Conservation (phyloP, 2,113 vertebrate species). For the Neolamprologus fasciatus region DNA sequence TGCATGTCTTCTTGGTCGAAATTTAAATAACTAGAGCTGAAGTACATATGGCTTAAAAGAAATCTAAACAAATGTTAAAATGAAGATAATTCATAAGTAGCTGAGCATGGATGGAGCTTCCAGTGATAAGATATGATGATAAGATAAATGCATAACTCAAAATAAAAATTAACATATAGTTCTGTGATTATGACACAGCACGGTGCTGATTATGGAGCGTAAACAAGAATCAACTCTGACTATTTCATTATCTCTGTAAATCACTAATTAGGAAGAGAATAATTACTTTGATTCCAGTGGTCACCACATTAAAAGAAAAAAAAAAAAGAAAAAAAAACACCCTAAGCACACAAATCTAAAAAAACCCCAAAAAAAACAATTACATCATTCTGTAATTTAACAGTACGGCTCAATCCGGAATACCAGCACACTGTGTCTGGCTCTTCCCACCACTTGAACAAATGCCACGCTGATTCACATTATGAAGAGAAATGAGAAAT, state of each 20-base stretch:
- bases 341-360: neutral
- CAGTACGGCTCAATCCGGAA: fast-evolving
- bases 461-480: neutral
- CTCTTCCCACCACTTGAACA: neutral
- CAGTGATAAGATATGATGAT: neutral
- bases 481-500: neutral
- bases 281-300: neutral
- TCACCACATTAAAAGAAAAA: neutral
- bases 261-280: neutral
- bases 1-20: neutral
- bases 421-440: neutral
- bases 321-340: neutral
- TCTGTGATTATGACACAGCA: slow-evolving; percentile 24
- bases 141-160: slow-evolving; percentile 37
- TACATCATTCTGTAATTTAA: neutral
- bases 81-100: neutral
- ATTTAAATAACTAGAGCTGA: neutral
- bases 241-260: neutral
- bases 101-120: neutral
- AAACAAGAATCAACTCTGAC: neutral
- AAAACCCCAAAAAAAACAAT: fast-evolving
- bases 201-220: slow-evolving; percentile 18
- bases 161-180: slow-evolving; percentile 50
- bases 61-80: neutral
- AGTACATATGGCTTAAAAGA: neutral